Evolutionary conservation across 2,113 vertebrate species (phyloP).

Genomic region (Cercopithecus mona): DNA sequence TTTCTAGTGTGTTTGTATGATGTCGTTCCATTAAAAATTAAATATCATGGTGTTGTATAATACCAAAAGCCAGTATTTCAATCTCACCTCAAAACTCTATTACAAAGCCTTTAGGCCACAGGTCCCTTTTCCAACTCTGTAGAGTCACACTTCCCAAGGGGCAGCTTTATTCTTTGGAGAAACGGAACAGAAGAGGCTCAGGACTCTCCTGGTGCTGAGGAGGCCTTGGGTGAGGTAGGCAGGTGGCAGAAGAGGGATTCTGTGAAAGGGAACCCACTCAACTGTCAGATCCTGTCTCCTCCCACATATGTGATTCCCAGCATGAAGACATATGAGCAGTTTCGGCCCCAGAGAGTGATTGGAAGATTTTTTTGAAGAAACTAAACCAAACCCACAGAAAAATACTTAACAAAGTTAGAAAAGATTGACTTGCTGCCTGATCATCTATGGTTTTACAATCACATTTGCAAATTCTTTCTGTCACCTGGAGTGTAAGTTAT

Average conservation of each 20-base stretch:
- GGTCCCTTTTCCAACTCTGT: not conserved
- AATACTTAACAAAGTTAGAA: not conserved
- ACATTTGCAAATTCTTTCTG: not conserved
- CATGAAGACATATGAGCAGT: not conserved
- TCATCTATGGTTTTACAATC: not conserved
- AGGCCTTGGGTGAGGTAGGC: not conserved
- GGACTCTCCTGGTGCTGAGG: not conserved
- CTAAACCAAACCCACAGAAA: not conserved
- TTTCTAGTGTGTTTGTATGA: not conserved
- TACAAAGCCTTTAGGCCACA: not conserved
- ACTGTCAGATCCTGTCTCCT: not conserved
- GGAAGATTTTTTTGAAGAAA: not conserved
- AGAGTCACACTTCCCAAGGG: no score
- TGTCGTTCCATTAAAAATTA: not conserved
- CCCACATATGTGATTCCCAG: not conserved
- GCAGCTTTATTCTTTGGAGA: not conserved
- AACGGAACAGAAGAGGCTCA: not conserved
- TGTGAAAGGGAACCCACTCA: not conserved
- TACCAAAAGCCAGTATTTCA: not conserved
- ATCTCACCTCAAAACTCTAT: not conserved
- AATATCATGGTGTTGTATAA: not conserved
- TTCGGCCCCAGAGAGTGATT: not conserved
- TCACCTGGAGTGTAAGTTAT: not conserved
- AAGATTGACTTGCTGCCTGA: not conserved
- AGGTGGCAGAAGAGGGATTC: not conserved